A percentile compares a stretch with the other conserved stretches of the same genome.
Conservation (phyloP, 2,888 invertebrate species). For the Agapostemon virescens region DNA sequence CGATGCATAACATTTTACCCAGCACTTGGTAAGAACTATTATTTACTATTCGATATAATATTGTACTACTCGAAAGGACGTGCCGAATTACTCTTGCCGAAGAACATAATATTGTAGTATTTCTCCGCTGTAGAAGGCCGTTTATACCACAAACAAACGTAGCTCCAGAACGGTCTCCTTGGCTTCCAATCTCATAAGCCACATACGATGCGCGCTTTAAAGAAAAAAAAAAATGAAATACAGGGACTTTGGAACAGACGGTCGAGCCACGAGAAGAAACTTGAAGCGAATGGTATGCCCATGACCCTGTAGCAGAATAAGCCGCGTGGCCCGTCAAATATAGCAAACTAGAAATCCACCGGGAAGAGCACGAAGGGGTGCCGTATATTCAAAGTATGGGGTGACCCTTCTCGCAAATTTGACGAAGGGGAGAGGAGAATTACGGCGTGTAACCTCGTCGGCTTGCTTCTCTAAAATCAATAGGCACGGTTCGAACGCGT, state of each 20-base stretch:
- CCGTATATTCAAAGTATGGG: conserved; percentile 66
- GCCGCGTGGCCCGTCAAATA: conserved; percentile 37
- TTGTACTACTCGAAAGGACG: too few species aligned
- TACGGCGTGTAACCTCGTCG: conserved; percentile 49
- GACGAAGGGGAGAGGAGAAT: conserved; percentile 57
- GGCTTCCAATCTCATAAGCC: background rate
- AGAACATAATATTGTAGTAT: too few species aligned
- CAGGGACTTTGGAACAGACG: background rate
- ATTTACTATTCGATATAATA: too few species aligned
- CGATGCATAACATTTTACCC: too few species aligned
- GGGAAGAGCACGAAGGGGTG: conserved; percentile 48
- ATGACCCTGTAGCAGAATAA: conserved; percentile 18
- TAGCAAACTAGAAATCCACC: conserved; percentile 55
- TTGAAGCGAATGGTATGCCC: conserved; percentile 15
- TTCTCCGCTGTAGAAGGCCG: too few species aligned
- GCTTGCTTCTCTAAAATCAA: conserved; percentile 65
- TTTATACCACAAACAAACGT: too few species aligned
- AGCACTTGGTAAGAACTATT: too few species aligned
- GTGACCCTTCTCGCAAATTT: conserved; percentile 64
- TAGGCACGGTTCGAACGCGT: conserved; percentile 51
- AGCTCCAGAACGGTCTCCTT: background rate
- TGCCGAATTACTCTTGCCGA: background rate
- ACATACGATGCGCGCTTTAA: background rate
- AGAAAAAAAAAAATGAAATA: background rate
- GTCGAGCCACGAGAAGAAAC: background rate